A percentile compares a stretch with the other conserved stretches of the same genome.
These are phyloP conservation scores for Dynastes grantii DNA, from an alignment of 2,888 invertebrate genomes.

Conservation along the genomic window DNA sequence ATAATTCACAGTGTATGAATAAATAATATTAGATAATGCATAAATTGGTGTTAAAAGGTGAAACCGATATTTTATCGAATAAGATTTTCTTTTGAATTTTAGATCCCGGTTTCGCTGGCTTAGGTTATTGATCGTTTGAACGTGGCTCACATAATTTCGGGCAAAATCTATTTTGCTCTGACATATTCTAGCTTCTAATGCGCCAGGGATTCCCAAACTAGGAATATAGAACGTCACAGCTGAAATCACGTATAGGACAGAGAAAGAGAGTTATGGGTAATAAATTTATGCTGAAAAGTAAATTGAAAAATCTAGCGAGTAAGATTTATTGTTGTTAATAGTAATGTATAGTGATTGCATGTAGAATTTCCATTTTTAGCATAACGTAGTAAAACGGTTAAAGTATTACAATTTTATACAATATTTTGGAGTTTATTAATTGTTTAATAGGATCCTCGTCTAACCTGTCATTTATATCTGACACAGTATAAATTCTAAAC, in stretches of 20 bases:
- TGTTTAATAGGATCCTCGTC: too few relatives aligned
- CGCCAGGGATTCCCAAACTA: slow-evolving; percentile 31
- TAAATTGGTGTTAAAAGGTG: too few relatives aligned
- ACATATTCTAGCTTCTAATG: slow-evolving; percentile 10
- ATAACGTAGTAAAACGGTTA: too few relatives aligned
- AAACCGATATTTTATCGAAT: too few relatives aligned
- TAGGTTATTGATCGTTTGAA: slow-evolving; percentile 22
- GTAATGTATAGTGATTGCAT: neutral
- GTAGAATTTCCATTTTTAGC: too few relatives aligned
- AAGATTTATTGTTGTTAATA: slow-evolving; percentile 19
- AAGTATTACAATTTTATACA: too few relatives aligned
- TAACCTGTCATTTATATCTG: too few relatives aligned
- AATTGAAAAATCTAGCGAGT: slow-evolving; percentile 41
- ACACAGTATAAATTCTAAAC: too few relatives aligned
- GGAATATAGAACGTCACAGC: slow-evolving; percentile 17
- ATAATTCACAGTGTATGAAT: neutral
- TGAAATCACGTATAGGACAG: slow-evolving; percentile 4
- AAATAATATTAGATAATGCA: too few relatives aligned
- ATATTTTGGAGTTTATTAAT: too few relatives aligned
- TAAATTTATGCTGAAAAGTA: slow-evolving; percentile 3
- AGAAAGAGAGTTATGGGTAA: neutral
- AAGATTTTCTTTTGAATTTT: neutral
- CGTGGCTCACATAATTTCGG: slow-evolving; percentile 8
- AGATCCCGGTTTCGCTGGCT: slow-evolving; percentile 8
- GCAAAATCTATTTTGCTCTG: slow-evolving; percentile 19